phyloP scores from a whole-genome alignment of 2,797 vertebrate genomes.

The Tenualosa thibaudeaui region DNA sequence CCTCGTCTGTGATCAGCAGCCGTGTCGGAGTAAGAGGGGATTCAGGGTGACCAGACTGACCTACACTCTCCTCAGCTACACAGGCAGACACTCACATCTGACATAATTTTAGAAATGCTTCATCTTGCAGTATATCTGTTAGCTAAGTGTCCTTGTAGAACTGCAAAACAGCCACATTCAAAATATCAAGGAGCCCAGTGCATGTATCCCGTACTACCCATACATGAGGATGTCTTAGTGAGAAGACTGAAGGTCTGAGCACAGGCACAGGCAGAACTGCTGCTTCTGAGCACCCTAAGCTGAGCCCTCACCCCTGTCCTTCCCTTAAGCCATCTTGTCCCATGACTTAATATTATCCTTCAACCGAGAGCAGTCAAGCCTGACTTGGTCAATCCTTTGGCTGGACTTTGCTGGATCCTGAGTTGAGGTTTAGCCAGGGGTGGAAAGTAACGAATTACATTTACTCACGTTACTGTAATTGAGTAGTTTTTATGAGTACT shows the following conservation, averaged over 20 bases:
- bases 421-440: conserved; percentile 44
- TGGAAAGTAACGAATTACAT: too few relatives aligned
- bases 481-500: too few relatives aligned
- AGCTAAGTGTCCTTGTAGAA: neutral
- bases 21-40: conserved; percentile 5
- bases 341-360: conserved; percentile 71
- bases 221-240: neutral
- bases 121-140: neutral
- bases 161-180: neutral
- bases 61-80: neutral
- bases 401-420: conserved; percentile 37
- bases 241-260: neutral
- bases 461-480: too few relatives aligned
- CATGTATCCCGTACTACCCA: neutral
- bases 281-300: neutral
- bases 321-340: conserved; percentile 63
- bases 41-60: neutral
- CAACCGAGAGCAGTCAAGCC: conserved; percentile 53
- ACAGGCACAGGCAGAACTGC: neutral
- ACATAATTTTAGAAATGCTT: neutral
- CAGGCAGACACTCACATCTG: neutral
- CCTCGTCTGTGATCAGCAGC: conserved; percentile 34
- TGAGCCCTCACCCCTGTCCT: conserved; percentile 25
- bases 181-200: neutral
- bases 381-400: conserved; percentile 52